These are phyloP conservation scores for Drosophila affinis DNA, from an alignment of 2,888 invertebrate genomes.

Conservation along the genomic window DNA sequence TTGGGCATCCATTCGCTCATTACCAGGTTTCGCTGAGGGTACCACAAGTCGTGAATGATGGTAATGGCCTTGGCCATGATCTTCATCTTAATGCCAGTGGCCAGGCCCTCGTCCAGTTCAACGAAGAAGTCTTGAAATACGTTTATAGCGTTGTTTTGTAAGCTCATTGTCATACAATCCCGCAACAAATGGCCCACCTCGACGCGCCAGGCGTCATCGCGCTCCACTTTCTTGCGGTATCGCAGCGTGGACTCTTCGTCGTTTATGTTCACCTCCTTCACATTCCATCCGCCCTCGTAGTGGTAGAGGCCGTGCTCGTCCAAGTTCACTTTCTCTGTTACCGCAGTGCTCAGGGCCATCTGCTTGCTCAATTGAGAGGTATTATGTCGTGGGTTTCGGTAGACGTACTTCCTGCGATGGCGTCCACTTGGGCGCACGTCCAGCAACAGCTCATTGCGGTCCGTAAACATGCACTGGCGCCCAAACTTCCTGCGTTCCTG, in stretches of 20 bases:
- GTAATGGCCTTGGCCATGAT: conserved; percentile 87
- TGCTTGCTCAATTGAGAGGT: conserved; percentile 87
- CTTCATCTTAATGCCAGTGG: conserved; percentile 85
- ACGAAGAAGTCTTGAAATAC: conserved; percentile 91
- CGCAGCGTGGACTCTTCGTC: conserved; percentile 89
- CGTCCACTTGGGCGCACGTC: conserved; percentile 87
- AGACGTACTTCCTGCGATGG: conserved; percentile 85
- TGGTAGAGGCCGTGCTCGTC: conserved; percentile 87
- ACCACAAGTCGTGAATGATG: conserved; percentile 87
- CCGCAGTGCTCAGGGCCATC: conserved; percentile 70
- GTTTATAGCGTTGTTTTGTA: conserved; percentile 91
- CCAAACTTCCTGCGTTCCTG: conserved; percentile 88
- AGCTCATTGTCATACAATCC: conserved; percentile 50
- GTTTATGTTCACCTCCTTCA: conserved; percentile 88
- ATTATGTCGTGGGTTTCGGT: conserved; percentile 86
- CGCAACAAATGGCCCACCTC: conserved; percentile 84
- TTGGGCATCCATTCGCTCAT: conserved; percentile 89
- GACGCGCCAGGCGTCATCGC: conserved; percentile 90
- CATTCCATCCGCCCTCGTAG: conserved; percentile 92
- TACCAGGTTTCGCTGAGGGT: conserved; percentile 84
- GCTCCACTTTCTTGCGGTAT: conserved; percentile 90
- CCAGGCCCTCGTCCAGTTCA: conserved; percentile 84
- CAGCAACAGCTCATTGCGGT: conserved; percentile 87
- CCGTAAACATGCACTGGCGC: conserved; percentile 88
- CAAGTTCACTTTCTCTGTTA: conserved; percentile 80